Percentiles rank a stretch among this genome's conserved stretches.
These are phyloP conservation scores for Carpatolechia fugitivella DNA, from an alignment of 2,888 invertebrate genomes.

Conservation along the genomic window DNA sequence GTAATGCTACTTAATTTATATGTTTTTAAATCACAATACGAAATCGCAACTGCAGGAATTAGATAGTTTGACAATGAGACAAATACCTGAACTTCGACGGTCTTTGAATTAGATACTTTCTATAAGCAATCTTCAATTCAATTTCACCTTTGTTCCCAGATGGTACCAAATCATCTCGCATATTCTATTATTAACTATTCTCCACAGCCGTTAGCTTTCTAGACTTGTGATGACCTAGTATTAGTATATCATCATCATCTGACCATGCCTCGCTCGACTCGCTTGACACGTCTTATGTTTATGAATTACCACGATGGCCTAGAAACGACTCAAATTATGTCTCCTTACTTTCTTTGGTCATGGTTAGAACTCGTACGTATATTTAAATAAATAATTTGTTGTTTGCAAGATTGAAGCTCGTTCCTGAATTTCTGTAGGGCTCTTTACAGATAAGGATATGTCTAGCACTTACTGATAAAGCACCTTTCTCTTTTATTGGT, in stretches of 20 bases:
- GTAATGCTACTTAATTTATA: no score
- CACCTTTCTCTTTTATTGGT: slow-evolving; percentile 20
- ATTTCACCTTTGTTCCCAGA: not conserved
- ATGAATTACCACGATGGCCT: not conserved
- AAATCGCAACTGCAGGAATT: no score
- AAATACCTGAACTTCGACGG: no score
- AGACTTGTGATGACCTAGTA: slow-evolving; percentile 32
- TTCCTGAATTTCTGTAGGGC: no score
- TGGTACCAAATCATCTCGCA: not conserved
- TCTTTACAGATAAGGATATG: not conserved
- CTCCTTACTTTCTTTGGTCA: slow-evolving; percentile 3
- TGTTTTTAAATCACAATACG: no score
- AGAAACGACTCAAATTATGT: not conserved
- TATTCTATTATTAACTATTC: not conserved
- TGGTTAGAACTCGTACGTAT: not conserved
- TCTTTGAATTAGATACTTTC: no score
- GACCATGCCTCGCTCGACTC: not conserved
- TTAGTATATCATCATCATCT: not conserved
- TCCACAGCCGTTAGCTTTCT: slow-evolving; percentile 30
- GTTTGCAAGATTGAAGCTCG: no score
- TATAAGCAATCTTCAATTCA: not conserved
- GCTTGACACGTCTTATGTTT: not conserved
- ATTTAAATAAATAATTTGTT: no score
- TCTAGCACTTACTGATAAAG: not conserved
- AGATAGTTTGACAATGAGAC: no score